These are phyloP conservation scores for Enteromius anoplus DNA, from an alignment of 2,797 vertebrate species.

Conservation along the genomic window DNA sequence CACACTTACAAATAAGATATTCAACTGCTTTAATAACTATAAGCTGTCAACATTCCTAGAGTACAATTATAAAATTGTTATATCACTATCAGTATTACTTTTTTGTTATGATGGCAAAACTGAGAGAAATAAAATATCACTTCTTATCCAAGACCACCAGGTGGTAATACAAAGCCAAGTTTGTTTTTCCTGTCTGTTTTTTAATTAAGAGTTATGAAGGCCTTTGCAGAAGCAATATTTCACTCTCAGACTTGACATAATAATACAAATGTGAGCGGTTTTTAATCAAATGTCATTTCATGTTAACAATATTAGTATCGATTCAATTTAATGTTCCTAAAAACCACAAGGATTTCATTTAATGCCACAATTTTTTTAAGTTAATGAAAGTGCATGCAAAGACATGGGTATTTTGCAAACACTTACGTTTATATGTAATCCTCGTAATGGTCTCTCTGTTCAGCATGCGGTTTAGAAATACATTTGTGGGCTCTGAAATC, in stretches of 20 bases:
- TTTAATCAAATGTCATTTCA: not conserved
- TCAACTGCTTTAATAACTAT: not conserved
- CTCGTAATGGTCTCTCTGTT: conserved; percentile 98
- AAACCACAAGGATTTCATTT: not conserved
- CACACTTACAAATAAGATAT: not conserved
- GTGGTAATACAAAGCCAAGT: conserved; percentile 33
- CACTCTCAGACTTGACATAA: not conserved
- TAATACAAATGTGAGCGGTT: not conserved
- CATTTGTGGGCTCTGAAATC: conserved; percentile 95
- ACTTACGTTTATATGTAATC: conserved; percentile 98
- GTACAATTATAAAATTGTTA: not conserved
- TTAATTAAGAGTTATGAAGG: conserved; percentile 32
- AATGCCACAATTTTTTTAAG: not conserved
- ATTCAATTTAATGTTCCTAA: not conserved
- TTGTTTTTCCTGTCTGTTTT: not conserved
- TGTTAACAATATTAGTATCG: not conserved
- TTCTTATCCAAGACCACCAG: conserved; percentile 22
- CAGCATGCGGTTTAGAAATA: conserved; percentile 96
- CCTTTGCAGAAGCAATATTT: conserved; percentile 5
- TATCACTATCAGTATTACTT: not conserved
- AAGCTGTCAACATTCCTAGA: not conserved
- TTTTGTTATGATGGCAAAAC: not conserved
- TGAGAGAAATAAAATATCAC: conserved; percentile 13
- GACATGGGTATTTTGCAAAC: conserved; percentile 19
- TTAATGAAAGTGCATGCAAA: not conserved